Conservation (phyloP, 2,797 vertebrate genomes). For the Odontamblyopus lacepedii region DNA sequence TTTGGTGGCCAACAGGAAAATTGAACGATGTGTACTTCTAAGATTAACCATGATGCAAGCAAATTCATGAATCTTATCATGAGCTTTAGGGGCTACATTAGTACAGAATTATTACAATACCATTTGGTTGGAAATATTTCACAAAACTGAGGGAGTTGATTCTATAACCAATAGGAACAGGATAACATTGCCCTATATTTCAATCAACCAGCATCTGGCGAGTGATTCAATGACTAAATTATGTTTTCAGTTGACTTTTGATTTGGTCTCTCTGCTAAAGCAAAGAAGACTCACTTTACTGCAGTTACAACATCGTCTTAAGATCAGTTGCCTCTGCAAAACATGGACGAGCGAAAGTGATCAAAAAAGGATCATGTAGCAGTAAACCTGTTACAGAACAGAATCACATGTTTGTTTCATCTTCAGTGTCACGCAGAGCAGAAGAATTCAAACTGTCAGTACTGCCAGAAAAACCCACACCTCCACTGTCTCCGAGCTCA, state of each 20-base stretch:
- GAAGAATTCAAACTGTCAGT: slow-evolving; percentile 30
- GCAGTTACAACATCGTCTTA: slow-evolving; percentile 17
- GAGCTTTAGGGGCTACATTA: no score
- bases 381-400: slow-evolving; percentile 25
- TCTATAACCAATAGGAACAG: not conserved
- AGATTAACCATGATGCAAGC: no score
- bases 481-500: slow-evolving; percentile 23
- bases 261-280: slow-evolving; percentile 21
- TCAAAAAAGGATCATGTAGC: slow-evolving; percentile 23
- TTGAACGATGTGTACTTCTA: not conserved
- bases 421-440: slow-evolving; percentile 28
- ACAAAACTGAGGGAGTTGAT: not conserved
- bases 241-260: slow-evolving; percentile 5
- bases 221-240: not conserved
- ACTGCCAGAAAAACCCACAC: slow-evolving; percentile 26
- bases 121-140: no score
- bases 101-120: no score
- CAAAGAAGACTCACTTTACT: slow-evolving; percentile 29
- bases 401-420: slow-evolving; percentile 34
- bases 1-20: not conserved
- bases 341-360: slow-evolving; percentile 39
- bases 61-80: no score
- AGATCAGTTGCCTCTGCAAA: slow-evolving; percentile 26
- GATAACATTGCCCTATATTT: not conserved
- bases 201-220: not conserved